Evolutionary conservation across 2,888 invertebrate species (phyloP).

Genomic region (Lingula anatina): DNA sequence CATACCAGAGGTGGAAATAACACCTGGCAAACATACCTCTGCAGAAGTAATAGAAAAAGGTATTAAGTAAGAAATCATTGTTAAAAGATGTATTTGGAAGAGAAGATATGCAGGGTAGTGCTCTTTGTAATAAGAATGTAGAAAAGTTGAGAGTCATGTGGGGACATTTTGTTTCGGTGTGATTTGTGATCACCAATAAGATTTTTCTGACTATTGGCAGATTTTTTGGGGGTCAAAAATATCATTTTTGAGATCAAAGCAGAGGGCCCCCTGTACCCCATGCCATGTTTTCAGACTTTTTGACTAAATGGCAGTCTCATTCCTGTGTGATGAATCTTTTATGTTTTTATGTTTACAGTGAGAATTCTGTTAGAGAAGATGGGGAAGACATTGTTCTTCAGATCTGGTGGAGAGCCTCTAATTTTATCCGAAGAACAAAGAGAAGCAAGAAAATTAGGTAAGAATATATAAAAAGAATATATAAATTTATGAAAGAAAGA

Average conservation of each 20-base stretch:
- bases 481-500: too few relatives aligned
- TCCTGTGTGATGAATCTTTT: conserved; percentile 12
- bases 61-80: conserved; percentile 17
- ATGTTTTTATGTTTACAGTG: conserved; percentile 28
- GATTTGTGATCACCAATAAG: too few relatives aligned
- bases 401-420: conserved; percentile 52
- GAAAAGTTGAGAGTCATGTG: not conserved
- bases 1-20: conserved; percentile 53
- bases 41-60: conserved; percentile 46
- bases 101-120: not conserved
- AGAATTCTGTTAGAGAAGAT: conserved; percentile 49
- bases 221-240: too few relatives aligned
- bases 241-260: too few relatives aligned
- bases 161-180: not conserved
- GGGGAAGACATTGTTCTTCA: conserved; percentile 54
- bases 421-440: conserved; percentile 53
- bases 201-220: too few relatives aligned
- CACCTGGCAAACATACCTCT: conserved; percentile 42
- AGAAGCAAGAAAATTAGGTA: conserved; percentile 50
- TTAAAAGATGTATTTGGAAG: too few relatives aligned
- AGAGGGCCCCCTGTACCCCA: too few relatives aligned
- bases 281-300: too few relatives aligned
- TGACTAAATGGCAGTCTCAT: conserved; percentile 49
- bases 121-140: not conserved
- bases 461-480: too few relatives aligned